Evolutionary conservation across 2,113 vertebrate species (phyloP).

Genomic region (Baryphthengus martii): DNA sequence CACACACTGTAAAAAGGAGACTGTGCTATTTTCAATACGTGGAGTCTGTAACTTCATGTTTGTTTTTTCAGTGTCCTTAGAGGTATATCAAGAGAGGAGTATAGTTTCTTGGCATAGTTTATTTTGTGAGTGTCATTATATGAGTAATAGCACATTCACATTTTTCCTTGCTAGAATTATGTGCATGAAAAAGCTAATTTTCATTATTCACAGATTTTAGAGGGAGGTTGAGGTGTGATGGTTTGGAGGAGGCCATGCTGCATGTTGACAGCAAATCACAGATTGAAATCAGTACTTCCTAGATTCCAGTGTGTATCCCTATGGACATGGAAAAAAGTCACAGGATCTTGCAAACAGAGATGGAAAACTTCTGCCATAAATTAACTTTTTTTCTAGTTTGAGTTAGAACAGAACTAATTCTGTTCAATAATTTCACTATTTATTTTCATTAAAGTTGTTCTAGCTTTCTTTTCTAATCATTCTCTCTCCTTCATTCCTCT

Average conservation of each 20-base stretch:
- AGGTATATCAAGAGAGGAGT: conserved; percentile 1
- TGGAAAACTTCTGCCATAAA: too few relatives aligned
- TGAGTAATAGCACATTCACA: neutral
- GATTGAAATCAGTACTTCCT: neutral
- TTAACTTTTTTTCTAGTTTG: too few relatives aligned
- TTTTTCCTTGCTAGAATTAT: neutral
- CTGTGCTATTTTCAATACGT: neutral
- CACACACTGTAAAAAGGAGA: neutral
- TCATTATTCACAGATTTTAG: neutral
- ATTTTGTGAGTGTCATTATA: neutral
- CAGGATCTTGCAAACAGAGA: neutral
- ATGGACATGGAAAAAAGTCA: neutral
- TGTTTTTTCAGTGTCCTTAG: neutral
- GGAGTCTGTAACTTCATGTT: neutral
- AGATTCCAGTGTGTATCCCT: neutral
- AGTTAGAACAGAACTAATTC: too few relatives aligned
- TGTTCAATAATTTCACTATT: too few relatives aligned
- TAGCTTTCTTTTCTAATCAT: too few relatives aligned
- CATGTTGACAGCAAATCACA: neutral
- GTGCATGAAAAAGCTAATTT: neutral
- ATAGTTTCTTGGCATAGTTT: neutral
- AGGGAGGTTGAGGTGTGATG: neutral
- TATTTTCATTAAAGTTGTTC: too few relatives aligned
- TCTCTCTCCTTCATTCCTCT: too few relatives aligned
- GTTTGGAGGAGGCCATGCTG: neutral